Evolutionary conservation across 2,113 vertebrate species (phyloP).

Genomic region (Polypterus bichir): DNA sequence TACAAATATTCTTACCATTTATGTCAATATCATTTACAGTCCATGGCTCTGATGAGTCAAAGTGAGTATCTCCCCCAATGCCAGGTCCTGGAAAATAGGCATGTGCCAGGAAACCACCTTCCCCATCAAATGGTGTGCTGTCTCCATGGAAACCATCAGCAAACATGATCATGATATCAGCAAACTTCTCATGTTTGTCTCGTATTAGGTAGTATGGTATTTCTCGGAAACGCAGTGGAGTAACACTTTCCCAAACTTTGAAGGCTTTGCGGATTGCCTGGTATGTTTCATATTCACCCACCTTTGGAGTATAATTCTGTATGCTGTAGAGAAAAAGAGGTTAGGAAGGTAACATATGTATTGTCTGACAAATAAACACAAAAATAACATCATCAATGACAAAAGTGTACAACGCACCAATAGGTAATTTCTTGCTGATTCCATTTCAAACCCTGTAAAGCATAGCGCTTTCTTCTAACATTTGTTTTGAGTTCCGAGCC

Average conservation of each 20-base stretch:
- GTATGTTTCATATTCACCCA: conserved; percentile 59
- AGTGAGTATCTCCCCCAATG: conserved; percentile 84
- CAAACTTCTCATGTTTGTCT: conserved; percentile 59
- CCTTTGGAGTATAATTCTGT: conserved; percentile 59
- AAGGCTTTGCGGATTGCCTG: conserved; percentile 77
- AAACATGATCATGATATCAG: conserved; percentile 86
- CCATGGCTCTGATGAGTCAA: conserved; percentile 79
- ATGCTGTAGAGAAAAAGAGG: conserved; percentile 39
- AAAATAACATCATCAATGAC: not conserved
- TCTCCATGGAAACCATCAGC: conserved; percentile 79
- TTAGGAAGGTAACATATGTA: not conserved
- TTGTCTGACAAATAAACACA: not conserved
- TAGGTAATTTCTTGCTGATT: conserved; percentile 71
- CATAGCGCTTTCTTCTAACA: conserved; percentile 73
- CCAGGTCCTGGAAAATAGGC: conserved; percentile 78
- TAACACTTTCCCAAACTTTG: conserved; percentile 61
- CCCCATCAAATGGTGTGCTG: conserved; percentile 82
- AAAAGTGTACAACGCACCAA: conserved; percentile 51
- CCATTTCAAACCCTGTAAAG: conserved; percentile 79
- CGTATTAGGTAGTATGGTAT: conserved; percentile 64
- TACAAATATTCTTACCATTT: conserved; percentile 48
- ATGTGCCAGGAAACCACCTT: conserved; percentile 78
- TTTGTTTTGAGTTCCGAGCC: conserved; percentile 73
- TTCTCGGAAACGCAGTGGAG: conserved; percentile 70
- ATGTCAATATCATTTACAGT: conserved; percentile 63